A percentile compares a stretch with the other conserved stretches of the same genome.
Conservation (phyloP, 2,113 vertebrate genomes). For the Petaurus breviceps region DNA sequence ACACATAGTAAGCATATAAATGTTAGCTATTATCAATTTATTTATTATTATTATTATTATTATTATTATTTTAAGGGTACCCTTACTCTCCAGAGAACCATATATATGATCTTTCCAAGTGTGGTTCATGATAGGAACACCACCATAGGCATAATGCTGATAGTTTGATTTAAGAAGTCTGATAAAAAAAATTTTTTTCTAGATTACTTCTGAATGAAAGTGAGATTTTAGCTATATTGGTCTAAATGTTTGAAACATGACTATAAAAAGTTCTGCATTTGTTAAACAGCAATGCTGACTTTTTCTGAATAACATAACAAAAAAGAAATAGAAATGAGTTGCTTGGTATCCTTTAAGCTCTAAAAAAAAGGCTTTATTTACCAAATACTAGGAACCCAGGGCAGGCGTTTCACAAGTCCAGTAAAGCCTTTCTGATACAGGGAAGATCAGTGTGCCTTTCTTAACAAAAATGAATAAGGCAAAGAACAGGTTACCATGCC, state of each 20-base stretch:
- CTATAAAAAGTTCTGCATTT: neutral
- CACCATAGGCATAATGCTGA: neutral
- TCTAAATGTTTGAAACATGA: neutral
- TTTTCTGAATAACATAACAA: neutral
- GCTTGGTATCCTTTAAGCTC: neutral
- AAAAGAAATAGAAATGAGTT: neutral
- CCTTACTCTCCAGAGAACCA: neutral
- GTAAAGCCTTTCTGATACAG: neutral
- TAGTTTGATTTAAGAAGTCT: slow-evolving; percentile 11
- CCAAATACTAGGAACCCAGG: neutral
- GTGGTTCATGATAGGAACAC: neutral
- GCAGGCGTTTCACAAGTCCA: neutral
- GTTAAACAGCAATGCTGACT: neutral
- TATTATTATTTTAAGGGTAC: neutral
- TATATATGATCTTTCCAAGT: neutral
- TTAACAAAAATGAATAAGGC: neutral
- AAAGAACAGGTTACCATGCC: neutral
- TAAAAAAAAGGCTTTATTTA: neutral
- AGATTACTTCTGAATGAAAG: neutral
- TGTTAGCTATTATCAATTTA: neutral
- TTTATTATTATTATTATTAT: neutral
- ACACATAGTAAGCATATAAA: neutral
- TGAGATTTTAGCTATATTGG: neutral
- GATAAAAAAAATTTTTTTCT: slow-evolving; percentile 14
- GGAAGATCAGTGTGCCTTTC: neutral